Percentiles rank a stretch among this genome's conserved stretches.
phyloP scores from a whole-genome alignment of 2,797 vertebrate genomes.

The Numenius phaeopus region DNA sequence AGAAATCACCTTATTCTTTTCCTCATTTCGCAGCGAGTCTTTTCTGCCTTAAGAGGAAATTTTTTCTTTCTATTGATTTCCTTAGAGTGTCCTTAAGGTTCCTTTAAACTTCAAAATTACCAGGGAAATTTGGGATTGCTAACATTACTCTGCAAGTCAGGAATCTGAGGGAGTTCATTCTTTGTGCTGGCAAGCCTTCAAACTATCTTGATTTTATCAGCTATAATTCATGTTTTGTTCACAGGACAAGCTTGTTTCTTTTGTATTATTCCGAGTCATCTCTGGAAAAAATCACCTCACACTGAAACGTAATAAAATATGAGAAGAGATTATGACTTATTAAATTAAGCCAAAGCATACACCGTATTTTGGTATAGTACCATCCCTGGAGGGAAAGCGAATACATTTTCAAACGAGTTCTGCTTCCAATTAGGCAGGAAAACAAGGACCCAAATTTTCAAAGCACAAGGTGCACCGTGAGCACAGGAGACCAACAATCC shows the following conservation, averaged over 20 bases:
- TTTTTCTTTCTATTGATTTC: conserved; percentile 43
- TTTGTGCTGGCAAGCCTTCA: conserved; percentile 70
- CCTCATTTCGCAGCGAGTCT: conserved; percentile 7
- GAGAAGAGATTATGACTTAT: conserved; percentile 74
- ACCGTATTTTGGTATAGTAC: conserved; percentile 53
- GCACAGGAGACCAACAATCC: neutral
- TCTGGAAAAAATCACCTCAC: conserved; percentile 74
- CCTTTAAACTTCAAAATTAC: conserved; percentile 54
- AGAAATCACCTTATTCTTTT: conserved; percentile 51
- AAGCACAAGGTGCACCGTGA: conserved; percentile 55
- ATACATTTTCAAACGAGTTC: conserved; percentile 62
- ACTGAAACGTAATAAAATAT: conserved; percentile 68
- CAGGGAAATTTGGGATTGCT: conserved; percentile 35
- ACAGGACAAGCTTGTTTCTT: conserved; percentile 65
- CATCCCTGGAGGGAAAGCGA: conserved; percentile 63
- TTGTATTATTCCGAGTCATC: conserved; percentile 73
- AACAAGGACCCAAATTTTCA: conserved; percentile 62
- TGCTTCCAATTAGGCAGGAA: conserved; percentile 70
- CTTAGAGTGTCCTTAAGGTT: conserved; percentile 50
- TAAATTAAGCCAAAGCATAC: conserved; percentile 74
- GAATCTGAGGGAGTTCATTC: conserved; percentile 65
- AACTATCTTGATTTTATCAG: conserved; percentile 74
- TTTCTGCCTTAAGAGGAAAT: neutral
- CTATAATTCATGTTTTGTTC: conserved; percentile 71
- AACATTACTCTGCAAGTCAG: conserved; percentile 54